These are phyloP conservation scores for Pseudomyrmex dendroicus DNA, from an alignment of 1,140 invertebrate species.

Conservation along the genomic window DNA sequence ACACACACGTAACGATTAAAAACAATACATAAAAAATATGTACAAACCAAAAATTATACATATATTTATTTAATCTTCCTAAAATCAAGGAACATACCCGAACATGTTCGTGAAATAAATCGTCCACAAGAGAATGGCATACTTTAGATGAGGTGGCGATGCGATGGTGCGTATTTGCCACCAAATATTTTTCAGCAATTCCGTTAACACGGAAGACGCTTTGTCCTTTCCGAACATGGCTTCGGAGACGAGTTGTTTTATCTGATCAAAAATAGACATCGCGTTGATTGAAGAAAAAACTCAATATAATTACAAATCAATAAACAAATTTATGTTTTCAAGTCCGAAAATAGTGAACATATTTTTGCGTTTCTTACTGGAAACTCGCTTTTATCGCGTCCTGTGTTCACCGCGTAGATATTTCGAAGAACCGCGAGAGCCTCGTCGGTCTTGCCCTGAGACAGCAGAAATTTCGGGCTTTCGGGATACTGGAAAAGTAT, in stretches of 20 bases:
- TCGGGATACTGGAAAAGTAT: constrained; percentile 88
- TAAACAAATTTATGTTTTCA: background rate
- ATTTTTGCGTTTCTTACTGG: constrained; percentile 66
- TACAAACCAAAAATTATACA: too few species aligned
- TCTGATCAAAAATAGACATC: constrained; percentile 28
- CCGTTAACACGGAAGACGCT: constrained; percentile 37
- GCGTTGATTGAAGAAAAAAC: background rate
- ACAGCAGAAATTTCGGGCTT: constrained; percentile 91
- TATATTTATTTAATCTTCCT: background rate
- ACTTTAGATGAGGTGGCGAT: constrained; percentile 84
- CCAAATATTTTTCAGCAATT: constrained; percentile 84
- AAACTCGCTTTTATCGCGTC: constrained; percentile 78
- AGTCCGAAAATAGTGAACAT: background rate
- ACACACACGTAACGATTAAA: too few species aligned
- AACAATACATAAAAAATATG: background rate
- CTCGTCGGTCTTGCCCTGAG: constrained; percentile 87
- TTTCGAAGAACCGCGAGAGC: constrained; percentile 86
- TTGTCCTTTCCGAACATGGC: constrained; percentile 8
- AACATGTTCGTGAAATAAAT: constrained; percentile 89
- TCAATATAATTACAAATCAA: background rate
- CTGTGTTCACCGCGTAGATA: constrained; percentile 88
- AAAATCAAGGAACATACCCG: constrained; percentile 85
- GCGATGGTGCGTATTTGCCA: constrained; percentile 86
- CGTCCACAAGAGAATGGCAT: constrained; percentile 86
- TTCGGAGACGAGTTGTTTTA: constrained; percentile 63